Base-by-base conservation (phyloP, 2,113 vertebrate genomes). In the Donacobius atricapilla region DNA sequence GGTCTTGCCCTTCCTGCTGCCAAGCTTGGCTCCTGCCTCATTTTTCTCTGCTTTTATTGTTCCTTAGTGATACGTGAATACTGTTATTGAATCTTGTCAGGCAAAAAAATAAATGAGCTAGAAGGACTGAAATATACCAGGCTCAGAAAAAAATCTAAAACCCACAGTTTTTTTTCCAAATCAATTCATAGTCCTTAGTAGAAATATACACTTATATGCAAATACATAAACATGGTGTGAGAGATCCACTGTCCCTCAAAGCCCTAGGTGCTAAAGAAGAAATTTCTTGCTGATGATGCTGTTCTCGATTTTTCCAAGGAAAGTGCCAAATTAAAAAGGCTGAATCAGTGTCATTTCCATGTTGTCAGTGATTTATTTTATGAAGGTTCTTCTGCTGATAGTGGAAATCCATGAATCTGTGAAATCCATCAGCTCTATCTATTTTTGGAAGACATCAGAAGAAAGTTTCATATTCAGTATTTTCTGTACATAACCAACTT, bases 21-120 rank as follows among this genome's bases (percentile, higher is more conserved):
- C 61, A 39, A 0, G 10, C 14, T 92, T 0, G 0, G 28, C 28
- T 57, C 11, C 53, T n/a, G 22, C 10, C 13, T 72, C 10, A 23
- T 21, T 8, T 78, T 53, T 3, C 11, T 18, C 18, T 40, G 15
- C 1, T 72, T 7, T 57, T 64, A 4, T 15, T 68, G 21, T 4
- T 73, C 8, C 44, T 53, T 47, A 23, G 39, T 37, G 15, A 23
- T 28, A 30, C 10, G 4, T 25, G 10, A 77, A 77, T 72, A 35
- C 6, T 47, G 3, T 7, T 64, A 16, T 3, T 20, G 7, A 5
- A 7, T 12, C 15, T 60, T 83, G 11, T 30, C 22, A 54, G 48
- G 10, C 6, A 83, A 80, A 77, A 77, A 40, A 30, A 28, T 14
- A 87, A 77, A 64, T 33, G 11, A 73, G 4, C 2, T 40, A 23